These are phyloP conservation scores for Drosophila arawakana DNA, from an alignment of 1,140 invertebrate species.

Conservation along the genomic window DNA sequence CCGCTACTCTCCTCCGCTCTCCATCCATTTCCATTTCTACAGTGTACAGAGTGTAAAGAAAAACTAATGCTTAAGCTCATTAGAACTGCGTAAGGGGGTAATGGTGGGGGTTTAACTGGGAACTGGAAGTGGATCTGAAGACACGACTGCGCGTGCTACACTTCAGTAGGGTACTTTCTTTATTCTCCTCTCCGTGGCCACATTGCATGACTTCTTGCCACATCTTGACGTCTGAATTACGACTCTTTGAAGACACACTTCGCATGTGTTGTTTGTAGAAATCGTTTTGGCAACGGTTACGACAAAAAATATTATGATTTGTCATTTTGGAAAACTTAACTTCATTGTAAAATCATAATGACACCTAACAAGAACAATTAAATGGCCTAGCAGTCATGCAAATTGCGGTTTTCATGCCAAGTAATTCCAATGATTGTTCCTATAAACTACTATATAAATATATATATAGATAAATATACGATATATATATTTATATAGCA, in stretches of 20 bases:
- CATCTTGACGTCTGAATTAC: slow-evolving; percentile 25
- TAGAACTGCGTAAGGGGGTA: slow-evolving; percentile 16
- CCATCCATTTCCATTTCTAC: slow-evolving; percentile 5
- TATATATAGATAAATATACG: too few species aligned
- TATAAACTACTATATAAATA: too few species aligned
- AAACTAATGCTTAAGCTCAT: slow-evolving; percentile 54
- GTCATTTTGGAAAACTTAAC: neutral
- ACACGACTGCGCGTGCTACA: slow-evolving; percentile 37
- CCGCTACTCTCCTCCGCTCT: slow-evolving; percentile 5
- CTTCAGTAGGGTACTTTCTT: slow-evolving; percentile 17
- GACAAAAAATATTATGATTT: slow-evolving; percentile 6
- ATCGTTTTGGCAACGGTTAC: slow-evolving; percentile 4
- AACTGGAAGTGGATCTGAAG: slow-evolving; percentile 25
- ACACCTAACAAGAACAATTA: too few species aligned
- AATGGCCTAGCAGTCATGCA: too few species aligned
- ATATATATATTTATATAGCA: too few species aligned
- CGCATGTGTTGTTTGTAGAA: neutral
- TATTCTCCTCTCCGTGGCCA: slow-evolving; percentile 5
- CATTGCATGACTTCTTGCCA: slow-evolving; percentile 32
- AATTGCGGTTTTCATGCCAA: too few species aligned
- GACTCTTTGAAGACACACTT: slow-evolving; percentile 2
- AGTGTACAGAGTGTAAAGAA: slow-evolving; percentile 43
- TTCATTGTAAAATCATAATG: neutral
- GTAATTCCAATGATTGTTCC: too few species aligned
- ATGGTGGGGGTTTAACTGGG: neutral